Base-by-base conservation (phyloP, 2,888 invertebrate genomes). In the Brenthis hecate region DNA sequence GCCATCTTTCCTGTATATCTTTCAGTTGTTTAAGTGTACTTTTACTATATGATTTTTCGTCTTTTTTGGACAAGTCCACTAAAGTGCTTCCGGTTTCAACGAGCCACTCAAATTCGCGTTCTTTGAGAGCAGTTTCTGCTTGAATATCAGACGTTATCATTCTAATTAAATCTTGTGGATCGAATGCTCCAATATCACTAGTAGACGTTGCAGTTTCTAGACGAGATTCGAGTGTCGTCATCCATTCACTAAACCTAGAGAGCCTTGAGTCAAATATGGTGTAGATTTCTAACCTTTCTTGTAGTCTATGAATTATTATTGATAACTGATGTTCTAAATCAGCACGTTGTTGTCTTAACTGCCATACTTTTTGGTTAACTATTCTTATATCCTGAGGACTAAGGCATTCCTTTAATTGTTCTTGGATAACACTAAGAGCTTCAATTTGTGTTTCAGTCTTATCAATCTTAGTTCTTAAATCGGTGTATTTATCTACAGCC, bases 301-400 rank as follows among this genome's bases (percentile, higher is more conserved):
- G 96, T 43, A 97, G 91, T 73, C 95, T 94, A 78, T 96, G 96
- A 16, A 95, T 95, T 13, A 96, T 89, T 55, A 95, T 93, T 0
- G 96, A 94, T 1, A 98, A 87, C 81, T 97, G 96, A 77, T 97
- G 96, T 77, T 97, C 96, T 3, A 97, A 85, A 76, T 98, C 97
- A 0, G 95, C 95, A 75, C 97, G 95, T 77, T 96, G 96, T 81
- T 98, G 97, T 85, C 95, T 94, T 65, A 97, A 85, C 71, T 97
- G 93, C 95, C 97, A 96, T 72, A 96, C 94, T 74, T 95, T 94
- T 82, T 97, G 97, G 75, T 95, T 95, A 60, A 97, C 94, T 14
- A 95, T 92, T 82, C 97, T 96, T 86, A 97, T 96, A 80, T 98
- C 98, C 58, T 95, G 94, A 0, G 97, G 97, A 83, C 96, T 97